Conservation (phyloP, 2,797 vertebrate genomes). For the Zalophus californianus region DNA sequence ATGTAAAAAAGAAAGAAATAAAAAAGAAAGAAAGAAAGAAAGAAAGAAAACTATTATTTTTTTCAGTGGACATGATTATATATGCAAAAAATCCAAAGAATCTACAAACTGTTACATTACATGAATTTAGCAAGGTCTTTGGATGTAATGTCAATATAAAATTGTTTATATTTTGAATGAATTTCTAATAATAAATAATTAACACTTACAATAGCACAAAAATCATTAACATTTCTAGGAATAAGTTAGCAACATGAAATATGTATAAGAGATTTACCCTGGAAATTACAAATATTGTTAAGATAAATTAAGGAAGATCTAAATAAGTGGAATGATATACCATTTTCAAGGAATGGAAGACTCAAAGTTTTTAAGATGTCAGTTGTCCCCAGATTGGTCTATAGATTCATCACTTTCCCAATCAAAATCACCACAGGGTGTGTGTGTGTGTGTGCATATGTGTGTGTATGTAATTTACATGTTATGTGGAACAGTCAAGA, state of each 20-base stretch:
- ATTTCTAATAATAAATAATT: constrained; percentile 19
- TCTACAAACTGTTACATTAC: not conserved
- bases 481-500: not conserved
- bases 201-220: not conserved
- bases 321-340: not conserved
- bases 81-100: not conserved
- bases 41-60: not conserved
- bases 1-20: not conserved
- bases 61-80: not conserved
- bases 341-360: not conserved
- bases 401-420: not conserved
- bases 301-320: not conserved
- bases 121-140: not conserved
- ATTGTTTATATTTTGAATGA: not conserved
- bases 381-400: not conserved
- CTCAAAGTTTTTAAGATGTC: not conserved
- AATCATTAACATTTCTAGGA: not conserved
- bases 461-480: not conserved
- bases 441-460: not conserved
- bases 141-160: not conserved
- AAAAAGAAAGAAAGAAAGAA: not conserved
- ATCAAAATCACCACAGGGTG: not conserved
- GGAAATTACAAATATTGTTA: not conserved
- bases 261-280: not conserved
- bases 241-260: not conserved